Conservation (phyloP, 2,888 invertebrate genomes). For the Sarcophaga caerulescens region DNA sequence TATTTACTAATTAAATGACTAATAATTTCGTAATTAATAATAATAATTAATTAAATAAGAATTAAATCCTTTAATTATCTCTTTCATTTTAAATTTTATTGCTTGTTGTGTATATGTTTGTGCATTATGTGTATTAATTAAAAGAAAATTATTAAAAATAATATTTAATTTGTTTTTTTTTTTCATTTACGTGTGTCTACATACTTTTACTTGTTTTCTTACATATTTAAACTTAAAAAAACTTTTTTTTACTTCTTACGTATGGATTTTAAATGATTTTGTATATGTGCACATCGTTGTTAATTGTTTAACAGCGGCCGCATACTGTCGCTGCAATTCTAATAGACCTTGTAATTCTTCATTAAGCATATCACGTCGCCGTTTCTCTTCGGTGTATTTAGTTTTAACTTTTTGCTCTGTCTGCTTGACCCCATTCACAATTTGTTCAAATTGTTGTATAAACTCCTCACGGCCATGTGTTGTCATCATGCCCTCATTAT, state of each 20-base stretch:
- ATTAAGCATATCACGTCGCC: conserved; percentile 85
- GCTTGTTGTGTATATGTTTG: conserved; percentile 41
- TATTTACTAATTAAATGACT: conserved; percentile 58
- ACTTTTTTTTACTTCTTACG: conserved; percentile 70
- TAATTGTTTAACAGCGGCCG: conserved; percentile 88
- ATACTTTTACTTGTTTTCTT: neutral
- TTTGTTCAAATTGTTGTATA: conserved; percentile 93
- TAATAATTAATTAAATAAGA: neutral
- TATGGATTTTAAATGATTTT: conserved; percentile 79
- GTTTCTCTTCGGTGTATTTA: conserved; percentile 86
- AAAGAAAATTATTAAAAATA: neutral
- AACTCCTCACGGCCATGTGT: conserved; percentile 92
- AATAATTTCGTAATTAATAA: conserved; percentile 31
- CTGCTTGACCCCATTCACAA: conserved; percentile 93
- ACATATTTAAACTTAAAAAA: neutral
- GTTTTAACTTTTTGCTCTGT: conserved; percentile 89
- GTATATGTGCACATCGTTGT: conserved; percentile 86
- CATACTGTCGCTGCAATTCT: conserved; percentile 89
- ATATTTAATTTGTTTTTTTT: neutral
- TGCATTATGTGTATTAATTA: conserved; percentile 34
- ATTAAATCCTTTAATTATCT: too few relatives aligned
- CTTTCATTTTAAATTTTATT: conserved; percentile 15
- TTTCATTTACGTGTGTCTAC: neutral
- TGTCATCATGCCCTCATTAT: conserved; percentile 92
- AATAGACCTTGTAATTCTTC: conserved; percentile 83